Base-by-base conservation (phyloP, 2,113 vertebrate species). In the Boleophthalmus pectinirostris region DNA sequence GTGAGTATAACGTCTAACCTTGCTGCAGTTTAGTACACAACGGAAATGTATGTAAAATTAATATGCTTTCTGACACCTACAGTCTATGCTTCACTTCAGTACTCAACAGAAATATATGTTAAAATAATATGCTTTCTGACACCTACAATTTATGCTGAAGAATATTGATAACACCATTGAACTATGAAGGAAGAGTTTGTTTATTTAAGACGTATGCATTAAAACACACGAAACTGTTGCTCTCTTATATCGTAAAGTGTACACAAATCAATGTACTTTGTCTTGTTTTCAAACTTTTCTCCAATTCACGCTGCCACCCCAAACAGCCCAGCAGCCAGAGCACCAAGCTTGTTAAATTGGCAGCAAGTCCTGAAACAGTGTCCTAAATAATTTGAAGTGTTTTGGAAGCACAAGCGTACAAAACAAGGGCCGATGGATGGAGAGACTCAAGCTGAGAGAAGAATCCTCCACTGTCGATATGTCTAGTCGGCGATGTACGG, bases 401-500 rank as follows among this genome's bases (percentile, higher is more conserved):
- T 51, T 74, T 74, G 29, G 51, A 81, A 70, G 69, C 74, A 66
- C 33, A 29, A 79, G 72, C 65, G 75, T 70, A 79, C 73, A 75
- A 73, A 29, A 82, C 68, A 75, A 79, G 72, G 56, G 64, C 46
- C 33, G 66, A 15, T 29, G 72, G 64, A 81, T 75, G 66, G 67
- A 82, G 66, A 83, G 77, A 86, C 79, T 85, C 73, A 74, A 85
- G 80, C 74, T 24, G 83, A 80, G 70, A 67, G 86, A 79, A 86
- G 82, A 87, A 88, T 85, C 79, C 82, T 87, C 89, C 81, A 83
- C 73, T 75, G 78, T 85, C 81, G 77, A 78, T 81, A 87, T 69
- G 74, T 68, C 60, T 73, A 68, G 78, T 70, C 87, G 76, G 81
- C 78, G 79, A 78, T 71, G 69, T 70, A 24, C 70, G 45, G 65